Base-by-base conservation (phyloP, 2,113 vertebrate species). In the Solea solea region DNA sequence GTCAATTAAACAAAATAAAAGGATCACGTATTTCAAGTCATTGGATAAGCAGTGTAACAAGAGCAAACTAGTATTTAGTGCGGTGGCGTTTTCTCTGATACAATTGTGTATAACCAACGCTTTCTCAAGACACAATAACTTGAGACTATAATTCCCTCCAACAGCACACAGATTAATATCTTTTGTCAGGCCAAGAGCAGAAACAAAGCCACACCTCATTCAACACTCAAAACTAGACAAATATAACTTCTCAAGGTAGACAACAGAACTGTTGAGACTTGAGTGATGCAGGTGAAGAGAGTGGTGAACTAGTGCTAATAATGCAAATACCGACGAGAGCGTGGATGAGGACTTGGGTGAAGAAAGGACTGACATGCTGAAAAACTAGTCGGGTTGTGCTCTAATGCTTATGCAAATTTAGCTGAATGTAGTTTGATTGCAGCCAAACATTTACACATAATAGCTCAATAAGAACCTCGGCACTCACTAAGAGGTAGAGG, bases 181-280 rank as follows among this genome's bases (percentile, higher is more conserved):
- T 66, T 64, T 62, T 68, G 71, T 80, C 53, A 53, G 44, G 40
- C 9, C 21, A 41, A 16, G 21, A 62, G 52, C 13, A 70, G 51
- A 51, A 14, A 77, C 50, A 57, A 5, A n/a, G 55, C 71, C 77
- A 28, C 81, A 68, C 72, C 77, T 49, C 46, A 72, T 6, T 27
- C 44, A 84, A 74, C 71, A 80, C 77, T 87, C 76, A 80, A 54
- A 72, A 69, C 61, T 54, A 71, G 15, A 68, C 71, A 84, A 82
- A 82, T 21, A 74, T 1, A 68, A 56, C n/a, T 69, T 69, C 56
- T 60, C 12, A 52, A 41, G 9, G 12, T 8, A 53, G 39, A 73
- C 54, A 72, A n/a, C 44, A 27, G 58, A 68, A 68, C 50, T 76
- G 76, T 79, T 75, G 55, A 67, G 64, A 78, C 73, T 57, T 71